These are phyloP conservation scores for Hoplias malabaricus DNA, from an alignment of 2,113 vertebrate species.

Conservation along the genomic window DNA sequence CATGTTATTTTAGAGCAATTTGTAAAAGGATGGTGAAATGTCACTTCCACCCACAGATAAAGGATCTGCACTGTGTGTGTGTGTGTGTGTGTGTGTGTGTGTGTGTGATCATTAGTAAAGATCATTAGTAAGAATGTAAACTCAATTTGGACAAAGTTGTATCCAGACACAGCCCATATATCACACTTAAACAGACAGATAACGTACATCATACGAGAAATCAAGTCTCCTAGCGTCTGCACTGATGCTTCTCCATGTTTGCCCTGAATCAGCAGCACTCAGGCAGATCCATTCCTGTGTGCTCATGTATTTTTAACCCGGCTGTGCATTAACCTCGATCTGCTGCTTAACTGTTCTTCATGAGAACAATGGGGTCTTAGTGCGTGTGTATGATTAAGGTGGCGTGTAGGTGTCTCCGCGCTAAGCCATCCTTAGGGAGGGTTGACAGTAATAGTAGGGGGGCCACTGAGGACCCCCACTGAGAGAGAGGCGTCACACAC, in stretches of 20 bases:
- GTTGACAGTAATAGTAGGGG: constrained; percentile 40
- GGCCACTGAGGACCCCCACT: constrained; percentile 20
- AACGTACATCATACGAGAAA: no score
- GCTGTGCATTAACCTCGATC: not conserved
- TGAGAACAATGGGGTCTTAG: constrained; percentile 7
- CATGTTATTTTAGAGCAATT: constrained; percentile 60
- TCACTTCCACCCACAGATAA: constrained; percentile 59
- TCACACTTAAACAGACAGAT: no score
- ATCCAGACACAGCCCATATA: no score
- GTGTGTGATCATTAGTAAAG: no score
- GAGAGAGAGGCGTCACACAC: constrained; percentile 16
- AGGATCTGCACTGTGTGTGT: not conserved
- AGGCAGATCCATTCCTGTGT: not conserved
- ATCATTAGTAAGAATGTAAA: no score
- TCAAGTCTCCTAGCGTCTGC: no score
- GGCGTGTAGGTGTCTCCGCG: constrained; percentile 40
- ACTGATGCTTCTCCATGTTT: not conserved
- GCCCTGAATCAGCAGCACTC: not conserved
- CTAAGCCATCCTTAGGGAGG: constrained; percentile 17
- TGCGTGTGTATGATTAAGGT: constrained; percentile 27
- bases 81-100: no score
- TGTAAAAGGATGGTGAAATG: constrained; percentile 57
- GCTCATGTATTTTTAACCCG: constrained; percentile 19
- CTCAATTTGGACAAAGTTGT: no score
- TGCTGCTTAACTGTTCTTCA: not conserved